Percentiles rank a stretch among this genome's conserved stretches.
phyloP scores from a whole-genome alignment of 2,797 vertebrate genomes.

The Sphenodon punctatus region DNA sequence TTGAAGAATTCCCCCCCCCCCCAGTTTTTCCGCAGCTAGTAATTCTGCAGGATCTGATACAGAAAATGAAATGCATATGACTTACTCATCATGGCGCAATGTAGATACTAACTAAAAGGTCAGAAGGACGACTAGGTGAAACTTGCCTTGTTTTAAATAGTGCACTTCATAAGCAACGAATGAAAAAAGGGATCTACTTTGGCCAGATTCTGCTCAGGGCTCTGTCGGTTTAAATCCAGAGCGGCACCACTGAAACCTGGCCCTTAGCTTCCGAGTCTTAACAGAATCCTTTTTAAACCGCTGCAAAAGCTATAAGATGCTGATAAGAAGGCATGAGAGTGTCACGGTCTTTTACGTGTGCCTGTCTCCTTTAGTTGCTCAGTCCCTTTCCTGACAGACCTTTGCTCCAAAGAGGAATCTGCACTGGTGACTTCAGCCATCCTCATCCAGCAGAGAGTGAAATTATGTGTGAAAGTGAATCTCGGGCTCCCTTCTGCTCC shows the following conservation, averaged over 20 bases:
- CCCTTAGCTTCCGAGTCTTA: background rate
- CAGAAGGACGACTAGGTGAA: no score
- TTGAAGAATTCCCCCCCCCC: background rate
- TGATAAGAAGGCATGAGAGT: background rate
- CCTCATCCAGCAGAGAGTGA: constrained; percentile 63
- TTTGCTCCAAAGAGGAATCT: accelerated
- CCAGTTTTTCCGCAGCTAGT: no score
- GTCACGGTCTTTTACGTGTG: background rate
- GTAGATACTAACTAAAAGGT: no score
- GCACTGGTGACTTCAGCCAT: background rate
- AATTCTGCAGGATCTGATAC: no score
- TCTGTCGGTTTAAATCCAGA: background rate
- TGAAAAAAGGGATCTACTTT: background rate
- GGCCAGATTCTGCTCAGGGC: background rate
- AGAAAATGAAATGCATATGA: no score
- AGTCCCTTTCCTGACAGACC: background rate
- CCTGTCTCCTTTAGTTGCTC: background rate
- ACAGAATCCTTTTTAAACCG: background rate
- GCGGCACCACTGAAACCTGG: background rate
- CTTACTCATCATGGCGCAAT: no score
- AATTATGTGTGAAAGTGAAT: constrained; percentile 62
- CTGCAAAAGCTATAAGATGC: background rate
- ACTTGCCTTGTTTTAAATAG: accelerated
- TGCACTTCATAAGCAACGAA: accelerated
- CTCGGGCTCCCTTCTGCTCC: constrained; percentile 39